Conservation (phyloP, 1,140 invertebrate species). For the Drosophila nasuta region DNA sequence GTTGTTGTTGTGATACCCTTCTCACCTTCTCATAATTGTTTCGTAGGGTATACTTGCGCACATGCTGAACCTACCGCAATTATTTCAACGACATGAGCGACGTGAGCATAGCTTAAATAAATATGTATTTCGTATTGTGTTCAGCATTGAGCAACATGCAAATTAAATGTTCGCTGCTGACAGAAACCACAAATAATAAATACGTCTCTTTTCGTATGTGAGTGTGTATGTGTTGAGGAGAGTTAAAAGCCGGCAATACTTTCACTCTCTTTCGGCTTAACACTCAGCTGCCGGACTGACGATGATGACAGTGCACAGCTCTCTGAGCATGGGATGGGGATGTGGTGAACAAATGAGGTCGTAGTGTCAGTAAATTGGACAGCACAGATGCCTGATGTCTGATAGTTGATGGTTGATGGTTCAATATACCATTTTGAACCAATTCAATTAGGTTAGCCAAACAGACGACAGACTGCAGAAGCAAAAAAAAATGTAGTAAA, state of each 20-base stretch:
- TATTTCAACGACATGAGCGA: constrained; percentile 33
- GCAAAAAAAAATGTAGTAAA: background rate
- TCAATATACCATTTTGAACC: constrained; percentile 30
- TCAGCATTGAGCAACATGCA: constrained; percentile 56
- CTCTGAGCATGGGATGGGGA: constrained; percentile 9
- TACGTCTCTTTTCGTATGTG: too few relatives aligned
- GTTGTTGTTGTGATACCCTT: constrained; percentile 1
- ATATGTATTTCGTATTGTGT: constrained; percentile 42
- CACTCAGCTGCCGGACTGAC: background rate
- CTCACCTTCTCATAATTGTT: background rate
- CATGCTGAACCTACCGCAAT: constrained; percentile 70
- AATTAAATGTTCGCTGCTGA: constrained; percentile 41
- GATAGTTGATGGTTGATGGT: constrained; percentile 14
- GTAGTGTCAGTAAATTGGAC: constrained; percentile 16
- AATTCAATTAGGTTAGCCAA: constrained; percentile 31
- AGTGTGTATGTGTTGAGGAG: constrained; percentile 1
- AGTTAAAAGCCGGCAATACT: constrained; percentile 42
- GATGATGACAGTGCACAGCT: constrained; percentile 24
- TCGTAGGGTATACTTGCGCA: constrained; percentile 2
- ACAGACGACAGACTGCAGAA: constrained; percentile 17
- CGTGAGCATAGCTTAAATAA: constrained; percentile 25
- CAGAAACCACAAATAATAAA: constrained; percentile 33
- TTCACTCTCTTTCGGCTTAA: constrained; percentile 46
- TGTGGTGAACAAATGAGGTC: constrained; percentile 16
- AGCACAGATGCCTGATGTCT: background rate